Evolutionary conservation across 2,888 invertebrate genomes (phyloP).

Genomic region (Euclidia mi): DNA sequence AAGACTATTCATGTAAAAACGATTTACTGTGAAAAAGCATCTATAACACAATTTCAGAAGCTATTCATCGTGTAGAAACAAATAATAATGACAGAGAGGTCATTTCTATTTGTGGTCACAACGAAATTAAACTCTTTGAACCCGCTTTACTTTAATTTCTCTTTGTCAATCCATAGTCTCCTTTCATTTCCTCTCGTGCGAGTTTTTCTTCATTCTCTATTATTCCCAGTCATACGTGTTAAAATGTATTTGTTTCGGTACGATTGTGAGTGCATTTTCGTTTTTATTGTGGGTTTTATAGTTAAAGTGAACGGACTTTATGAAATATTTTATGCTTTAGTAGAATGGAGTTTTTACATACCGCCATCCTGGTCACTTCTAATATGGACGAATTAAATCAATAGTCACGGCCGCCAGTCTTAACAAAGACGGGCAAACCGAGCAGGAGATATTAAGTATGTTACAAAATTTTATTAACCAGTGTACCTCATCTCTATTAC

Average conservation of each 20-base stretch:
- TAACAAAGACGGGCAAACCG: too few species aligned
- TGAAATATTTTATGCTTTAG: too few species aligned
- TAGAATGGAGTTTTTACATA: too few species aligned
- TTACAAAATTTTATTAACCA: too few species aligned
- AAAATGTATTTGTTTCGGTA: constrained; percentile 15
- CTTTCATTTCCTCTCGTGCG: constrained; percentile 43
- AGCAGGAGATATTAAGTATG: too few species aligned
- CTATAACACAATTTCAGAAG: not conserved
- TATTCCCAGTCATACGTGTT: constrained; percentile 24
- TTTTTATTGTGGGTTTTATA: not conserved
- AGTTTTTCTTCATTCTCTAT: constrained; percentile 37
- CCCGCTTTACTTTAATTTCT: constrained; percentile 61
- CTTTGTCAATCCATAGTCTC: constrained; percentile 43
- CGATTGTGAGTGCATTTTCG: not conserved
- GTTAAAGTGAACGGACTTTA: too few species aligned
- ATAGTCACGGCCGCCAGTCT: too few species aligned
- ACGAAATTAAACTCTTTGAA: constrained; percentile 40
- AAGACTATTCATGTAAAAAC: too few species aligned
- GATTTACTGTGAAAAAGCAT: too few species aligned
- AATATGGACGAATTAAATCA: too few species aligned
- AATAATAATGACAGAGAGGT: constrained; percentile 13
- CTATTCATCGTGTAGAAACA: constrained; percentile 2
- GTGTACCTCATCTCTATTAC: too few species aligned
- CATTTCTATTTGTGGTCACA: constrained; percentile 64
- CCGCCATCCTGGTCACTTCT: too few species aligned